phyloP scores from a whole-genome alignment of 2,113 vertebrate species.

The Hydrolagus affinis region DNA sequence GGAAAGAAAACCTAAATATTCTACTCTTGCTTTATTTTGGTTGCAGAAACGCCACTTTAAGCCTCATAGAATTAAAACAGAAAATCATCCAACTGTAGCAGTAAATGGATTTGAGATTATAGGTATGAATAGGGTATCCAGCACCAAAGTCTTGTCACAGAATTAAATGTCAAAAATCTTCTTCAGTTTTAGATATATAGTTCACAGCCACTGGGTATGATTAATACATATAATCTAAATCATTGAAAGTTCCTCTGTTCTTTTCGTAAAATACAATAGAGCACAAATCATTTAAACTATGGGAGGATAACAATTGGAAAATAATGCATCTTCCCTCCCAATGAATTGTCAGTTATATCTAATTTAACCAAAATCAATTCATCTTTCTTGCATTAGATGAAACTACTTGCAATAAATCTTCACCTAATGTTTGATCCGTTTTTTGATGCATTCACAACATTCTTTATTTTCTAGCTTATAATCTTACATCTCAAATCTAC shows the following conservation, averaged over 20 bases:
- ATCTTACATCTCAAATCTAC: conserved; percentile 25
- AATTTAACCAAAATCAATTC: conserved; percentile 95
- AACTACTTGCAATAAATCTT: conserved; percentile 93
- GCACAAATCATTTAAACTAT: conserved; percentile 99
- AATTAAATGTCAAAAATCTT: conserved; percentile 99
- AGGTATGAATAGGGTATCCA: conserved; percentile 55
- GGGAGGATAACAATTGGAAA: conserved; percentile 98
- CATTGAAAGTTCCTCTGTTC: conserved; percentile 93
- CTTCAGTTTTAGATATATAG: conserved; percentile 97
- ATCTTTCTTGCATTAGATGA: conserved; percentile 95
- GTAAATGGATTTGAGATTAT: conserved; percentile 89
- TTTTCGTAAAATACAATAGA: conserved; percentile 98
- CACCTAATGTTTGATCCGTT: conserved; percentile 96
- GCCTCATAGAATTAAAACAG: conserved; percentile 96
- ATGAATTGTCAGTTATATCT: conserved; percentile 99
- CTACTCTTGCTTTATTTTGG: conserved; percentile 89
- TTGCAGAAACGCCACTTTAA: conserved; percentile 96
- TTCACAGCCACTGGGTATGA: conserved; percentile 96
- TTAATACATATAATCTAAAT: conserved; percentile 99
- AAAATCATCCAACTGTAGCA: conserved; percentile 80
- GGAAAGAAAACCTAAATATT: conserved; percentile 98
- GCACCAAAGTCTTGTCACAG: conserved; percentile 95
- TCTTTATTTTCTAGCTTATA: conserved; percentile 30
- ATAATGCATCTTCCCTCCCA: conserved; percentile 98
- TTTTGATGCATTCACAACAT: conserved; percentile 69